phyloP scores from a whole-genome alignment of 1,140 invertebrate genomes.

The Zaprionus ornatus region DNA sequence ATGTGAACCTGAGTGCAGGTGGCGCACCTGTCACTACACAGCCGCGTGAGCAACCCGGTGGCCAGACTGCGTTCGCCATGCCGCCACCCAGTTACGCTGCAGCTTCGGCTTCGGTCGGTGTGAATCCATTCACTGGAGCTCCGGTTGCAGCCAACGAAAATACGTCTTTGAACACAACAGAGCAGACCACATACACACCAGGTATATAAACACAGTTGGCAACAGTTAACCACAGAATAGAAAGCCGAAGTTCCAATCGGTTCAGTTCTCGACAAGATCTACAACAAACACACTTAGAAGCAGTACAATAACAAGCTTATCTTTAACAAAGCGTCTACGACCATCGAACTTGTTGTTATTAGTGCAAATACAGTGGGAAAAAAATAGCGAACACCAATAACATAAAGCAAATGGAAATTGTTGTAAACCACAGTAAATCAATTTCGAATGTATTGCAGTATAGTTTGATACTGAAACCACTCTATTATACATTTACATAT shows the following conservation, averaged over 20 bases:
- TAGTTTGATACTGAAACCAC: conserved; percentile 48
- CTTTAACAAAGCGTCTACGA: conserved; percentile 70
- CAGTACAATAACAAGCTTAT: conserved; percentile 48
- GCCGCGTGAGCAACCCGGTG: conserved; percentile 80
- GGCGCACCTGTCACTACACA: conserved; percentile 84
- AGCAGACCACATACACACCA: conserved; percentile 85
- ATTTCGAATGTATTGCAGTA: conserved; percentile 28
- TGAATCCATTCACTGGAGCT: conserved; percentile 82
- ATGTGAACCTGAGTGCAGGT: conserved; percentile 70
- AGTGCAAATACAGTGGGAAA: conserved; percentile 41
- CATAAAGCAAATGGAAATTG: conserved; percentile 40
- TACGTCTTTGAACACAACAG: conserved; percentile 85
- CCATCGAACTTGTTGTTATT: conserved; percentile 74
- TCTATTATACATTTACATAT: conserved; percentile 30
- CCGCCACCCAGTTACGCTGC: conserved; percentile 68
- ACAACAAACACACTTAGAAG: conserved; percentile 24
- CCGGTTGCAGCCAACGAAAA: conserved; percentile 83
- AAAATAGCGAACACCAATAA: background rate
- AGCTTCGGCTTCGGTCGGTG: conserved; percentile 55
- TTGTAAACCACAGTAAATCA: conserved; percentile 53
- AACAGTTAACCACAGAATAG: background rate
- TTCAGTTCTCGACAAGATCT: conserved; percentile 3
- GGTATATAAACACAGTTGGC: conserved; percentile 83
- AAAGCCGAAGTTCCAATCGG: background rate
- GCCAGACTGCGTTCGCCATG: conserved; percentile 84